A percentile compares a stretch with the other conserved stretches of the same genome.
These are phyloP conservation scores for Oscarella lobularis DNA, from an alignment of 37 sponge, comb jelly and placozoan species.

Conservation along the genomic window DNA sequence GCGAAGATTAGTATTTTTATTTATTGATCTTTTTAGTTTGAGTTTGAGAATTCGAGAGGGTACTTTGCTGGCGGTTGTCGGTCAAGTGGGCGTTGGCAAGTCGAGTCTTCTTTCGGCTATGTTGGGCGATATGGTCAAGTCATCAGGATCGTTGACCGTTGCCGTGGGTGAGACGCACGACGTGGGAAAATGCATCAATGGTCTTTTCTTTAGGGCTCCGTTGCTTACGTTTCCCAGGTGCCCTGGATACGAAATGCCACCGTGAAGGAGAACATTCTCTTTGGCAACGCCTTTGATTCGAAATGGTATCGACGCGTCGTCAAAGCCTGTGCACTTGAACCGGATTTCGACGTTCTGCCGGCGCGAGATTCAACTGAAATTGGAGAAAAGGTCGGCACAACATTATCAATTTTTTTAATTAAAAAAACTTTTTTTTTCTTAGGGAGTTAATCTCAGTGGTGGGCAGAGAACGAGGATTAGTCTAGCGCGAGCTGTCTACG, in stretches of 20 bases:
- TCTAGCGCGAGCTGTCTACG: constrained; percentile 90
- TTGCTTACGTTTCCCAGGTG: constrained; percentile 91
- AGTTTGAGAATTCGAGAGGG: no score
- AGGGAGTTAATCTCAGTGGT: constrained; percentile 97
- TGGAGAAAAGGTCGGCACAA: constrained; percentile 94
- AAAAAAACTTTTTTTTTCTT: no score
- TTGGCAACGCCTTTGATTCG: constrained; percentile 45
- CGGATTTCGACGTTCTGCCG: constrained; percentile 87
- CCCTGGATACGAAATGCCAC: constrained; percentile 96
- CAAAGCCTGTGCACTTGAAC: constrained; percentile 70
- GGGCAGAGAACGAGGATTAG: constrained; percentile 96
- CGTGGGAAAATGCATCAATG: no score
- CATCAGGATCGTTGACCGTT: constrained; percentile 43
- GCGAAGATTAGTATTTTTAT: no score
- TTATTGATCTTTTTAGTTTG: no score
- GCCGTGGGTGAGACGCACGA: constrained; percentile 51
- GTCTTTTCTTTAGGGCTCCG: constrained; percentile 50
- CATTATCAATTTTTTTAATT: no score
- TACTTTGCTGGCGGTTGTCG: constrained; percentile 85
- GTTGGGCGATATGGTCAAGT: constrained; percentile 92
- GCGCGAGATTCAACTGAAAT: constrained; percentile 95
- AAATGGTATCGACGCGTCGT: constrained; percentile 35
- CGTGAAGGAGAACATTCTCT: constrained; percentile 82
- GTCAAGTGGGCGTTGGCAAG: constrained; percentile 94
- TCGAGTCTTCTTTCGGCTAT: constrained; percentile 82